These are phyloP conservation scores for Arrhamphus sclerolepis DNA, from an alignment of 2,797 vertebrate genomes.

Conservation along the genomic window DNA sequence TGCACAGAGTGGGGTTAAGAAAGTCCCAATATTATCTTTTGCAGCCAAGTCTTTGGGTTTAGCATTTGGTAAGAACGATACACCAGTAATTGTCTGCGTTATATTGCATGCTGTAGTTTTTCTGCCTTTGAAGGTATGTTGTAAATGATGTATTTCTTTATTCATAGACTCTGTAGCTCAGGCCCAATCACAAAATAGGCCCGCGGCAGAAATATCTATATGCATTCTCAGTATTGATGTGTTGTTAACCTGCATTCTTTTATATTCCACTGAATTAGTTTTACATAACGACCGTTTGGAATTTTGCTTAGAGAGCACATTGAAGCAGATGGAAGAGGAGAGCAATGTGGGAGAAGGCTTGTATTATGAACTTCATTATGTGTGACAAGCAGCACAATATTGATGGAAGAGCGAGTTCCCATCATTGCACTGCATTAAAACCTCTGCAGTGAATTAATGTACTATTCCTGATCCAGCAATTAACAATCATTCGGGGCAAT, in stretches of 20 bases:
- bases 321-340: conserved; percentile 37
- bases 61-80: conserved; percentile 31
- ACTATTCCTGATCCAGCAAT: conserved; percentile 78
- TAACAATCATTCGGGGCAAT: conserved; percentile 77
- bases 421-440: conserved; percentile 70
- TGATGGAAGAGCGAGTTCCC: conserved; percentile 68
- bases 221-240: conserved; percentile 49
- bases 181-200: conserved; percentile 36
- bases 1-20: conserved; percentile 45
- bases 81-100: conserved; percentile 15
- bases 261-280: conserved; percentile 70
- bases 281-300: conserved; percentile 67
- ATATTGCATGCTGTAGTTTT: conserved; percentile 18
- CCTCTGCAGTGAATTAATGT: conserved; percentile 75
- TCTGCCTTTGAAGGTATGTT: not conserved
- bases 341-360: conserved; percentile 39
- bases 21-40: conserved; percentile 44
- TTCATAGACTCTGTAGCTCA: conserved; percentile 34
- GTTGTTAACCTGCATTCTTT: conserved; percentile 62
- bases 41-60: conserved; percentile 26
- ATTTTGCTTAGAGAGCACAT: conserved; percentile 62
- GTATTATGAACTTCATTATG: conserved; percentile 74
- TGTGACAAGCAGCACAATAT: conserved; percentile 74
- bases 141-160: conserved; percentile 44
- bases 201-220: conserved; percentile 23